These are phyloP conservation scores for Hippocampus comes DNA, from an alignment of 2,113 vertebrate genomes.

Conservation along the genomic window DNA sequence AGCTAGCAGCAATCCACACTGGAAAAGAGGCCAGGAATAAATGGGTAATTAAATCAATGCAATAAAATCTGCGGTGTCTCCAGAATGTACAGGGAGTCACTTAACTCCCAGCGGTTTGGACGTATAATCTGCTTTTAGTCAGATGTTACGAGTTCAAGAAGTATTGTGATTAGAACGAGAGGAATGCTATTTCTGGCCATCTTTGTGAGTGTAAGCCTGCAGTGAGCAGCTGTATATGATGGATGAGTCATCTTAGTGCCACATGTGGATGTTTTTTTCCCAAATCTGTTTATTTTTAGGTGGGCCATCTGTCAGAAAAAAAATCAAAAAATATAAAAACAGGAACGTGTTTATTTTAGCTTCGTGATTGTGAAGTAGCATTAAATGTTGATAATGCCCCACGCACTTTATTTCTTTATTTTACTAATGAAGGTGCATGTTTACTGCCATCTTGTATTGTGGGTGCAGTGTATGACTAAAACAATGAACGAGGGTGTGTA, in stretches of 20 bases:
- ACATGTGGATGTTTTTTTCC: background rate
- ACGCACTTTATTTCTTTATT: background rate
- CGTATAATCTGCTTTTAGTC: background rate
- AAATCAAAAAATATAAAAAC: background rate
- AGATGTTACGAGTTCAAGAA: background rate
- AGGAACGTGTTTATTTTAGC: background rate
- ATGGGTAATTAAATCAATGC: background rate
- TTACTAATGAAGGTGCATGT: background rate
- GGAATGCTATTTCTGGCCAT: background rate
- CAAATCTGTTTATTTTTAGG: background rate
- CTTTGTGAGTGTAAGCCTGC: background rate
- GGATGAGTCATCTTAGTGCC: background rate
- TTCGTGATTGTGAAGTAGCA: background rate
- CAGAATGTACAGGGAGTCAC: background rate
- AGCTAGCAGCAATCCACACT: background rate
- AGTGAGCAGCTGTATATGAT: background rate
- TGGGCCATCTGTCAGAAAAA: background rate
- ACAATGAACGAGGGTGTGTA: constrained; percentile 56
- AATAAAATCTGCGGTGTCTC: background rate
- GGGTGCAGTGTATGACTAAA: constrained; percentile 32
- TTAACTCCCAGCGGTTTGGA: background rate
- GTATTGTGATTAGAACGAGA: background rate
- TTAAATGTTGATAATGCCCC: background rate
- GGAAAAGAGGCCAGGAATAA: background rate
- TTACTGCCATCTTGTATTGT: background rate